Evolutionary conservation across 2,888 invertebrate genomes (phyloP), one percentile per base, ranked within the genome.

Genomic region (Theretra japonica): DNA sequence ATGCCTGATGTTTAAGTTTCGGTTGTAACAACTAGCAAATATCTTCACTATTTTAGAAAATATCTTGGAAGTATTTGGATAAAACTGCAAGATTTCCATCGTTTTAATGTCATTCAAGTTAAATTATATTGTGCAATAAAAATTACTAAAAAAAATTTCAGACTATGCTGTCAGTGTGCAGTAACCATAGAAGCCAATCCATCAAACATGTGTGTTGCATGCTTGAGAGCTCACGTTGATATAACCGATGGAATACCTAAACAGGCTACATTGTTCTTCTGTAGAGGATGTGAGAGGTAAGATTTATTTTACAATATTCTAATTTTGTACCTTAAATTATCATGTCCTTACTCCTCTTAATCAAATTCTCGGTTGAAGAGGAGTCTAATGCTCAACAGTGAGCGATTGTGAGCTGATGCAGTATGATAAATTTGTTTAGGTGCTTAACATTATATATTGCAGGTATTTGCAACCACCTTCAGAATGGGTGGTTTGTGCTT

Each of bases 211-310:
- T 99, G 99, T 90, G 98, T 99, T 0, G 97, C 97, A 25, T 99
- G 99, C 90, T 91, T 99, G 56, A 95, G 99, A 59, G 96, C 97
- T 50, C 96, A 97, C 83, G 97, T 99, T 4, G 99, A 99, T 85
- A 99, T 99, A 72, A 98, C 99, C 1, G 98, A 98, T 86, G 98
- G 97, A 41, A 99, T 99, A 86, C 98, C 99, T 0, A 99, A 99
- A 88, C 98, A 99, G 92, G 97, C 96, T 0, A 97, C 97, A 0
- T 87, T 99, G 19, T 97, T 98, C 83, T 99, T 98, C 87, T 99
- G 99, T 85, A 96, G 97, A 84, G 97, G 97, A 76, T 99, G 99
- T 92, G 99, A 99, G 91, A 96, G 99, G 97, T 97, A 89, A 81
- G 71, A 5, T 28, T 17, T 23, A 23, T 25, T 21, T 3, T 21